Percentiles rank a stretch among this genome's conserved stretches.
These are phyloP conservation scores for Drosophila antonietae DNA, from an alignment of 2,888 invertebrate genomes.

Conservation along the genomic window DNA sequence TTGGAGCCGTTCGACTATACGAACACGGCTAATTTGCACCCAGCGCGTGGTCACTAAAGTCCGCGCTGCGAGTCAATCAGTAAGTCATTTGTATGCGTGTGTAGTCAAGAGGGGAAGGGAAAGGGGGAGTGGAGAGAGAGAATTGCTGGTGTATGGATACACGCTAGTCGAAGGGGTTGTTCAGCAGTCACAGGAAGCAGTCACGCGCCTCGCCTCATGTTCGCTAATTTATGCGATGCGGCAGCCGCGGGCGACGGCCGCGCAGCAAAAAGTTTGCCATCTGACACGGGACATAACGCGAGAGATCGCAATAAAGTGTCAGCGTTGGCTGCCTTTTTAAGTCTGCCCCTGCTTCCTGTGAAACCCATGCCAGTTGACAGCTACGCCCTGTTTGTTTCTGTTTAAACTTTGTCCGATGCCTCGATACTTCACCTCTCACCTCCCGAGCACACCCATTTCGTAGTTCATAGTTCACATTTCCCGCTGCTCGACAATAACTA, in stretches of 20 bases:
- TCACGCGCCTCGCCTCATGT: conserved; percentile 68
- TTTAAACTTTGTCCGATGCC: conserved; percentile 61
- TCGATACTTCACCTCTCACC: conserved; percentile 20
- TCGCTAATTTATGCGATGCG: conserved; percentile 72
- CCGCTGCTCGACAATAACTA: conserved; percentile 1
- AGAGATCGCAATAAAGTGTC: conserved; percentile 11
- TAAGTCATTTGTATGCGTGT: conserved; percentile 58
- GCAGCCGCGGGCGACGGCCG: conserved; percentile 56
- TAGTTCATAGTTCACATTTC: conserved; percentile 13
- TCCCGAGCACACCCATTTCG: background rate
- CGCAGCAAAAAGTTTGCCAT: conserved; percentile 56
- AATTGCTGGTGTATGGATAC: too few species aligned
- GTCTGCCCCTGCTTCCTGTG: background rate
- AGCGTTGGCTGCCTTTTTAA: background rate
- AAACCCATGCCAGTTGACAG: conserved; percentile 15
- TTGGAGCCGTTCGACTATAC: conserved; percentile 39
- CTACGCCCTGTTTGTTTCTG: conserved; percentile 41
- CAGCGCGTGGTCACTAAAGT: conserved; percentile 13
- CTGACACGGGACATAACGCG: conserved; percentile 45
- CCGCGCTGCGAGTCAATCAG: conserved; percentile 65
- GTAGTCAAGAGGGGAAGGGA: background rate
- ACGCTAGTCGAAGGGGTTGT: conserved; percentile 24
- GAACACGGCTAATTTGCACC: conserved; percentile 67
- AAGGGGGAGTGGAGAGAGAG: background rate
- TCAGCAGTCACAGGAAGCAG: conserved; percentile 43